A percentile compares a stretch with the other conserved stretches of the same genome.
Conservation (phyloP, 2,113 vertebrate genomes). For the Strix aluco region DNA sequence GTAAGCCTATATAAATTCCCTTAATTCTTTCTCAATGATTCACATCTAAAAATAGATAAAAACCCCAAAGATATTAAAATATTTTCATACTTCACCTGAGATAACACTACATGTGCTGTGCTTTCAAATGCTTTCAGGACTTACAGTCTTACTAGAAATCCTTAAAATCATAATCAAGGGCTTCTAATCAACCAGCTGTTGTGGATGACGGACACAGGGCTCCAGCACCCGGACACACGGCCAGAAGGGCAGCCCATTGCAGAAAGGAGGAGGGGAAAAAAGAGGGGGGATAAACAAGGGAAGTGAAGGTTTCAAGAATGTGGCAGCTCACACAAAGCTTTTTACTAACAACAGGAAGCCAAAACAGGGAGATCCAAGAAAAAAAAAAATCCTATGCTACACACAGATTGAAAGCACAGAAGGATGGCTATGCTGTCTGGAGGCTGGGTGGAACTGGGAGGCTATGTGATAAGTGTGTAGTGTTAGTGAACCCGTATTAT, state of each 20-base stretch:
- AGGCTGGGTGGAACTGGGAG: background rate
- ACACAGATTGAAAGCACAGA: background rate
- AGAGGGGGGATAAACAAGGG: background rate
- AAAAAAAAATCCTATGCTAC: background rate
- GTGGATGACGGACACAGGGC: fast-evolving
- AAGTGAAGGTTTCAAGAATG: background rate
- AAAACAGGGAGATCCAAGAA: background rate
- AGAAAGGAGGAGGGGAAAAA: background rate
- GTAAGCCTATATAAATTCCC: background rate
- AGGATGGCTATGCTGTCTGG: background rate
- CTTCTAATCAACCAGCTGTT: background rate
- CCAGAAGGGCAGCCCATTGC: background rate
- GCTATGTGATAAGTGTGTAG: fast-evolving
- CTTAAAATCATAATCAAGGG: background rate
- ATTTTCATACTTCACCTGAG: background rate
- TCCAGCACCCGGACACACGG: fast-evolving
- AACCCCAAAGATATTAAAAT: background rate
- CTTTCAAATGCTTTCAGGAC: background rate
- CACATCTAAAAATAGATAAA: background rate
- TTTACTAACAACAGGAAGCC: background rate
- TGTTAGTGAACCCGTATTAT: background rate
- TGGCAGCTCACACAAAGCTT: background rate
- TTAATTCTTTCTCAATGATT: background rate
- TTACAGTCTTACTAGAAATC: background rate
- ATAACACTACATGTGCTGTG: background rate